Evolutionary conservation across 2,113 vertebrate genomes (phyloP), one percentile per base, ranked within the genome.

Genomic region (Prunella fulvescens): DNA sequence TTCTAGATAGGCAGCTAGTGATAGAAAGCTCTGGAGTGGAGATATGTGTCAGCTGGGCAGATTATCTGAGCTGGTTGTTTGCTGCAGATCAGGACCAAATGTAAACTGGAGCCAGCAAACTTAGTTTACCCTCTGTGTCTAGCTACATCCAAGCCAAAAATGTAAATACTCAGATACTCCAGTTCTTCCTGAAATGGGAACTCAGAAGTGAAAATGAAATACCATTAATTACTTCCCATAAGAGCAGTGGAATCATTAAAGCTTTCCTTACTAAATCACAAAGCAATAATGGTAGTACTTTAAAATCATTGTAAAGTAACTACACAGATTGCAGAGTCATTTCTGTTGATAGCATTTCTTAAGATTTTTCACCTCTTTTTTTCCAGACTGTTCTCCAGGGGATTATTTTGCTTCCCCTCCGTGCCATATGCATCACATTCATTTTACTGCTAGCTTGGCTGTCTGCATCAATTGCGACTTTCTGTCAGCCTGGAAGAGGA

Each of bases 361-460:
- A 47, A 72, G 47, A 67, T 44, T 92, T 73, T 79, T 42, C 12
- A 25, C 11, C 22, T 76, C 33, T 84, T 42, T 71, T 95, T 86
- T 82, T 85, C 40, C 93, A 98, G 98, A 94, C 83, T 80, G 23
- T 98, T 86, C 95, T 99, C 69, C 96, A 98, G 89, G 99, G 99
- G 19, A 93, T 99, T 74, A 80, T 99, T 91, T 98, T 99, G 94
- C 97, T 99, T 40, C 99, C 99, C 7, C n/a, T 99, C 26, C 99
- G 99, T 13, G 93, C 40, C 81, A n/a, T 98, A 69, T 92, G 98
- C 48, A 44, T 99, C 72, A 66, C 66, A 13, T 71, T 99, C 31
- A 73, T 99, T 72, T 81, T 99, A 50, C 89, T 99, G 91, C 88
- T 98, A 64, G 97, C 98, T 6, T 99, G 99, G 99, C 97, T 98